Base-by-base conservation (phyloP, 2,797 vertebrate genomes). In the Poeciliopsis infans region DNA sequence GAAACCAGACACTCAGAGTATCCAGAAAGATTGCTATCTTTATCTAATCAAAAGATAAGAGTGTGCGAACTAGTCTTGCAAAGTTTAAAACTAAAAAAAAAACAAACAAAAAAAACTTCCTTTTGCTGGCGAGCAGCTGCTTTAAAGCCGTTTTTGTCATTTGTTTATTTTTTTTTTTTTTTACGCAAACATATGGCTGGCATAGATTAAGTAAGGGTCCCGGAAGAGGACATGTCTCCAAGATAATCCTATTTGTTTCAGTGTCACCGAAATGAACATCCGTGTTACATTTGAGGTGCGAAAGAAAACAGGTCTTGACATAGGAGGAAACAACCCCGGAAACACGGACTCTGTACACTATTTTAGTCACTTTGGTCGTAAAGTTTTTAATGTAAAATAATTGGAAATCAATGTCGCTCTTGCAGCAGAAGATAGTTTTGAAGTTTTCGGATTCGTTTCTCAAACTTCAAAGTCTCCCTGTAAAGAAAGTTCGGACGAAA, bases 161-260 rank as follows among this genome's bases (percentile, higher is more conserved):
- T 39, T 39, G 36, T 39, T 39, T 6, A 20, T 15, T 2, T 36
- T 0, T 5, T 16, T 47, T 23, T 6, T 47, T 49, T 79, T 83
- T 57, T 25, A 43, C 16, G 20, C 8, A 72, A 41, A 23, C 75
- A 73, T 61, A 13, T 83, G 80, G 33, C 33, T 75, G 69, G 1
- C 13, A 3, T 69, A 78, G 82, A 89, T 86, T 86, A 85, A 85
- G 66, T 53, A 41, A 25, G 0, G 55, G 18, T 12, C 72, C 31
- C 0, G 36, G 20, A 16, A 49, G 45, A 10, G 73, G 18, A 76
- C 0, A 70, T 66, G n/a, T 68, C 64, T 84, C 18, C 16, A 84
- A 80, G 47, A 3, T 53, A 53, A 25, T 53, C 25, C 68, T 7
- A 5, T 6, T n/a, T 43, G 66, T n/a, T 69, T 70, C 68, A 70